Evolutionary conservation across 2,113 vertebrate genomes (phyloP).

Genomic region (Tychaedon coryphoeus): DNA sequence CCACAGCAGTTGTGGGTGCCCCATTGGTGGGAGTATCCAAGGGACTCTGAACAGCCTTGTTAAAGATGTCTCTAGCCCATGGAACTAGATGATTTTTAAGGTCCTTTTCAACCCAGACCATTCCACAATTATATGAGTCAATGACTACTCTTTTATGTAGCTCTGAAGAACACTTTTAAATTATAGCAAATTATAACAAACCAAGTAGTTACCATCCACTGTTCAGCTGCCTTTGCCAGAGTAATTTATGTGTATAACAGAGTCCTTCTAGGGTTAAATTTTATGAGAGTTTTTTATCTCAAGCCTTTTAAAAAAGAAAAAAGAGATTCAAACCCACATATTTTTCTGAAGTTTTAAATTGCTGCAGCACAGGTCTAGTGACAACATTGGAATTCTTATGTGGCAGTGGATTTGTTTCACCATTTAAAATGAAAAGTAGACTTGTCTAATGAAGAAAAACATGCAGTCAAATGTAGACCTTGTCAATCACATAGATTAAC

Average conservation of each 20-base stretch:
- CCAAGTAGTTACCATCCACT: background rate
- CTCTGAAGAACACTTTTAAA: background rate
- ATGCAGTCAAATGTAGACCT: conserved; percentile 54
- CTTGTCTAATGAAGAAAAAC: conserved; percentile 64
- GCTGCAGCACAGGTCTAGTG: conserved; percentile 24
- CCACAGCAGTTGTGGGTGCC: background rate
- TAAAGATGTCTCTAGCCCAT: background rate
- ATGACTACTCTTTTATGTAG: background rate
- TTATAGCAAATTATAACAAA: background rate
- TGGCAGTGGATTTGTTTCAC: conserved; percentile 57
- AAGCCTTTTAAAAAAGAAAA: background rate
- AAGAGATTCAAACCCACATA: background rate
- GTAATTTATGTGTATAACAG: background rate
- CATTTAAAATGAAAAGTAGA: conserved; percentile 58
- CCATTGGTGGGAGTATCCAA: fast-evolving
- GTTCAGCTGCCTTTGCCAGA: background rate
- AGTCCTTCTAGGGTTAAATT: background rate
- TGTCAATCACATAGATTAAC: conserved; percentile 65
- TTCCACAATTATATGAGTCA: background rate
- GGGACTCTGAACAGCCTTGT: background rate
- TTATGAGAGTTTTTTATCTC: background rate
- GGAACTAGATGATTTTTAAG: background rate
- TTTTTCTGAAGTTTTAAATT: conserved; percentile 49
- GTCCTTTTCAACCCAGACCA: background rate
- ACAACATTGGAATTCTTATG: conserved; percentile 20